These are phyloP conservation scores for Bedellia somnulentella DNA, from an alignment of 2,888 invertebrate species.

Conservation along the genomic window DNA sequence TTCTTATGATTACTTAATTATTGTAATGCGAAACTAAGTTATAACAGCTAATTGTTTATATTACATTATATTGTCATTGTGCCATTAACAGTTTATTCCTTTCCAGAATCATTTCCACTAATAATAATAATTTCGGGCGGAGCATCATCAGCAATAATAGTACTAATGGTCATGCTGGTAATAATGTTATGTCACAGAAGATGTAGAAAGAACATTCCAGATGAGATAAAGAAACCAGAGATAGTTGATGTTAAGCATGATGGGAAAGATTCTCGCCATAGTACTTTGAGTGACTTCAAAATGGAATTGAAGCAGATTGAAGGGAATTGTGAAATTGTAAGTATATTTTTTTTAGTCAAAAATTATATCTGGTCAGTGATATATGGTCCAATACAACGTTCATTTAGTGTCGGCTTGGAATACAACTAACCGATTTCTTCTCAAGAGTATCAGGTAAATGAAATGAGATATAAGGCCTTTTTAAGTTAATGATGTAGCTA, in stretches of 20 bases:
- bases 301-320: constrained; percentile 83
- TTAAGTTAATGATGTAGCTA: too few species aligned
- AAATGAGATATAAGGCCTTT: too few species aligned
- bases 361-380: too few species aligned
- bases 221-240: constrained; percentile 61
- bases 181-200: constrained; percentile 72
- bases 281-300: constrained; percentile 89
- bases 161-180: constrained; percentile 78
- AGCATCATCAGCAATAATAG: constrained; percentile 75
- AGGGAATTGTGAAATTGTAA: constrained; percentile 73
- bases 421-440: too few species aligned
- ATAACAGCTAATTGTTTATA: too few species aligned
- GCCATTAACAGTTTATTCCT: too few species aligned
- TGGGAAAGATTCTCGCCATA: constrained; percentile 67
- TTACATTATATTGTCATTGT: too few species aligned
- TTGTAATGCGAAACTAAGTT: too few species aligned
- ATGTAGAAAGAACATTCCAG: constrained; percentile 30
- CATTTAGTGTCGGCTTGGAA: too few species aligned
- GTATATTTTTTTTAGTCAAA: constrained; percentile 16
- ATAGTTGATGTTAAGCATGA: constrained; percentile 34
- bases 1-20: too few species aligned
- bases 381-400: too few species aligned
- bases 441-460: too few species aligned
- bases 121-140: constrained; percentile 75
- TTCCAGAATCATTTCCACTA: constrained; percentile 73